Percentiles rank a stretch among this genome's conserved stretches.
These are phyloP conservation scores for Amphimallon solstitiale DNA, from an alignment of 2,888 invertebrate species.

Conservation along the genomic window DNA sequence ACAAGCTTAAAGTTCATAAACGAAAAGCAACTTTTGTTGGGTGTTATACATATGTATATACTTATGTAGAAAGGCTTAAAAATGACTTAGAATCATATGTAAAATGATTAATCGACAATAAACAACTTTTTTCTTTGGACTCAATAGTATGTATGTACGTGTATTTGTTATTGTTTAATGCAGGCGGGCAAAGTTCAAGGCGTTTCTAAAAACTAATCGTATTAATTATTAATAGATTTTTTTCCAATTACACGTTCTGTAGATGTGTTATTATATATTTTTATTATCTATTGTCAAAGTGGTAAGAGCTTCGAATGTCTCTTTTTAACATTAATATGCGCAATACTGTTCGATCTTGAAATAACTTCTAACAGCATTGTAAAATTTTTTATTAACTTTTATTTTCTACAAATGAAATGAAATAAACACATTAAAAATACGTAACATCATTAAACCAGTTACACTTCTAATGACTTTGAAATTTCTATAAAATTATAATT, in stretches of 20 bases:
- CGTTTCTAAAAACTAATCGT: conserved; percentile 19
- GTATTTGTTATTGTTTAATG: conserved; percentile 34
- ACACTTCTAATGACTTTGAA: no score
- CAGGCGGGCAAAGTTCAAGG: conserved; percentile 38
- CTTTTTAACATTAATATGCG: no score
- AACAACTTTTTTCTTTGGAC: neutral
- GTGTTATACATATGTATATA: neutral
- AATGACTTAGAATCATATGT: neutral
- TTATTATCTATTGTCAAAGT: neutral
- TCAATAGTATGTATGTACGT: neutral
- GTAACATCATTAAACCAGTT: no score
- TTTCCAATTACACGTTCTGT: neutral
- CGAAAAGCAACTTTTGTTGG: no score
- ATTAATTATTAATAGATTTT: conserved; percentile 27
- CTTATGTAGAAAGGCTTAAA: neutral
- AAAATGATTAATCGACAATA: neutral
- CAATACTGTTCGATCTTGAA: no score
- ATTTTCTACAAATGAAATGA: no score
- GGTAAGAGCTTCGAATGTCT: no score
- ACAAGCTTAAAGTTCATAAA: no score
- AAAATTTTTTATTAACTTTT: no score
- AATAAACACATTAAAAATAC: no score
- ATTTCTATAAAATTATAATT: no score
- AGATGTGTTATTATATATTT: neutral
- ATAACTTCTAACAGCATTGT: no score